Evolutionary conservation across 2,888 invertebrate species (phyloP), one percentile per base, ranked within the genome.

Genomic region (Strigamia maritima): DNA sequence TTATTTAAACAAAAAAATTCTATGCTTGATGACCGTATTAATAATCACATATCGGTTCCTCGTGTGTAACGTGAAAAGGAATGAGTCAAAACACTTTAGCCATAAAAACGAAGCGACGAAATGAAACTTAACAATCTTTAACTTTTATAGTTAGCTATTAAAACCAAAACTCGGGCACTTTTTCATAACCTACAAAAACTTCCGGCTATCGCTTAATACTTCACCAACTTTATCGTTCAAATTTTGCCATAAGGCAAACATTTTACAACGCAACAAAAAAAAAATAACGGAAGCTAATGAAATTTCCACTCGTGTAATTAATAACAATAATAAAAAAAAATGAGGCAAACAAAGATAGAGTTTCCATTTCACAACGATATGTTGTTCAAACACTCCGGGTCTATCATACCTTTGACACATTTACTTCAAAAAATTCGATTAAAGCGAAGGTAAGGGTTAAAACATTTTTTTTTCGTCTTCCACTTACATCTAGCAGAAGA

Each of bases 141-240:
- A 70, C 70, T 70, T 70, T 70, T 70, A 70, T 70, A 70, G 70
- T 70, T 26, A 70, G 70, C 70, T 70, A 70, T 70, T 70, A 70
- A 70, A 70, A 24, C 12, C 26, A 28, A 28, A 70, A 28, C 70
- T 28, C 26, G 70, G 26, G 6, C 70, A 26, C 70, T 70, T 70
- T 70, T 70, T 70, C 70, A 70, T 70, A 70, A 24, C 26, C 70
- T 70, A 70, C 70, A 70, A 70, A 54, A 70, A 70, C 70, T 70
- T 70, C 70, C 70, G 70, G 70, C 70, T 26, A 70, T 70, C 70
- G 24, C 70, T 70, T 70, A 70, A 70, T 70, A 70, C 24, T 70
- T 70, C 28, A 70, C 26, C 70, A 10, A 70, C 70, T 70, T 70
- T 70, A 70, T 70, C 28, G 65, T 65, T 65, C 65, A 24, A 65